Evolutionary conservation across 2,797 vertebrate genomes (phyloP).

Genomic region (Gallinago nigripennis): DNA sequence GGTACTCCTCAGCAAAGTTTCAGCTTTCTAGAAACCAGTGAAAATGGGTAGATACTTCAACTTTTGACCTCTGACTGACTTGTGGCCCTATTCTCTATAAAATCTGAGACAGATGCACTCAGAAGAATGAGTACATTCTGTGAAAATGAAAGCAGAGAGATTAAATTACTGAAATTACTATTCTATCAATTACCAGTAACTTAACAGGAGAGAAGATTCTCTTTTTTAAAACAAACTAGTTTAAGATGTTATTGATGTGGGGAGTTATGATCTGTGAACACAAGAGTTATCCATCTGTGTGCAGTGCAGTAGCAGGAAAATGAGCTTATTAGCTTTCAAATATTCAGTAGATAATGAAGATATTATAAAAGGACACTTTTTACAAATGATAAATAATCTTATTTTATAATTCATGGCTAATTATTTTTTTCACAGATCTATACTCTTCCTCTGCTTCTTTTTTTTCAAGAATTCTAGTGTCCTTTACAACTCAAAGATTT

Average conservation of each 20-base stretch:
- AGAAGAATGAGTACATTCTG: too few species aligned
- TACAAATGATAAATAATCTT: neutral
- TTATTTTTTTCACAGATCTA: neutral
- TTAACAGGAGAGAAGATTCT: neutral
- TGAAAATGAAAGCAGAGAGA: neutral
- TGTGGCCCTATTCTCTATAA: neutral
- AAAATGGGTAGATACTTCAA: neutral
- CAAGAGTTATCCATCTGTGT: neutral
- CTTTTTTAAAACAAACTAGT: neutral
- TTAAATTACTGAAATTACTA: neutral
- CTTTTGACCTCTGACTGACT: neutral
- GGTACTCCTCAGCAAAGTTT: neutral
- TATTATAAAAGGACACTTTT: neutral
- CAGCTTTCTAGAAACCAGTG: neutral
- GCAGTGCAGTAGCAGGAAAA: neutral
- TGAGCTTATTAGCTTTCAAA: neutral
- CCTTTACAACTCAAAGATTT: neutral
- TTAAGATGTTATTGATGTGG: accelerated
- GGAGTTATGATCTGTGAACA: neutral
- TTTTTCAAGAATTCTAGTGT: neutral
- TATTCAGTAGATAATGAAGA: neutral
- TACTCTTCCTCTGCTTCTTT: neutral
- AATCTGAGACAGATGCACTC: too few species aligned
- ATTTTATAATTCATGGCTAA: neutral
- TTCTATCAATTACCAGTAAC: neutral